Evolutionary conservation across 2,888 invertebrate genomes (phyloP).

Genomic region (Drosophila melanosoma): DNA sequence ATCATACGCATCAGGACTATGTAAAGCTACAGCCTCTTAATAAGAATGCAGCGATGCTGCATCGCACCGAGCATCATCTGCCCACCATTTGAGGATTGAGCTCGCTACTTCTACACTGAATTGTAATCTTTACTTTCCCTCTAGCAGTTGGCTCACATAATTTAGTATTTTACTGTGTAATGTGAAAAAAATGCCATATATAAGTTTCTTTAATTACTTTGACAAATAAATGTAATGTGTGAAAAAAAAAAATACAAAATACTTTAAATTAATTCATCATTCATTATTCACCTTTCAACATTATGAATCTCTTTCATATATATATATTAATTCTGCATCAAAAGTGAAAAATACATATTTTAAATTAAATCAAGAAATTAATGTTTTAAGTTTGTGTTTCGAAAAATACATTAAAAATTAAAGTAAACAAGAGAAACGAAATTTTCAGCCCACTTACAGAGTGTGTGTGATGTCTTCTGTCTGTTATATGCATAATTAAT

Average conservation of each 20-base stretch:
- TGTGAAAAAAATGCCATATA: slow-evolving; percentile 18
- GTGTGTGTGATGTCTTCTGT: neutral
- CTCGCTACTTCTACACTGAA: slow-evolving; percentile 21
- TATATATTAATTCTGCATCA: neutral
- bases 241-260: slow-evolving; percentile 33
- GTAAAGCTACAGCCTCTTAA: slow-evolving; percentile 83
- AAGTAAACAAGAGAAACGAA: neutral
- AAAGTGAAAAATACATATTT: neutral
- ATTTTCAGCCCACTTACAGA: neutral
- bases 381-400: neutral
- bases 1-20: slow-evolving; percentile 79
- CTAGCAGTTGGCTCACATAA: slow-evolving; percentile 12
- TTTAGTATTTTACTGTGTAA: slow-evolving; percentile 12
- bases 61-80: slow-evolving; percentile 85
- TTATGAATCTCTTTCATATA: neutral
- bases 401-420: neutral
- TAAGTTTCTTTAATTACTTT: slow-evolving; percentile 41
- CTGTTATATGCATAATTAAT: slow-evolving; percentile 4
- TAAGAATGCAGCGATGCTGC: slow-evolving; percentile 78
- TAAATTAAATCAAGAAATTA: neutral
- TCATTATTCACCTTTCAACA: neutral
- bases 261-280: neutral
- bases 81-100: slow-evolving; percentile 83
- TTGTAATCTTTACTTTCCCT: slow-evolving; percentile 21
- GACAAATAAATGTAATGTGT: slow-evolving; percentile 60